Evolutionary conservation across 2,113 vertebrate species (phyloP).

Genomic region (Phaethon lepturus): DNA sequence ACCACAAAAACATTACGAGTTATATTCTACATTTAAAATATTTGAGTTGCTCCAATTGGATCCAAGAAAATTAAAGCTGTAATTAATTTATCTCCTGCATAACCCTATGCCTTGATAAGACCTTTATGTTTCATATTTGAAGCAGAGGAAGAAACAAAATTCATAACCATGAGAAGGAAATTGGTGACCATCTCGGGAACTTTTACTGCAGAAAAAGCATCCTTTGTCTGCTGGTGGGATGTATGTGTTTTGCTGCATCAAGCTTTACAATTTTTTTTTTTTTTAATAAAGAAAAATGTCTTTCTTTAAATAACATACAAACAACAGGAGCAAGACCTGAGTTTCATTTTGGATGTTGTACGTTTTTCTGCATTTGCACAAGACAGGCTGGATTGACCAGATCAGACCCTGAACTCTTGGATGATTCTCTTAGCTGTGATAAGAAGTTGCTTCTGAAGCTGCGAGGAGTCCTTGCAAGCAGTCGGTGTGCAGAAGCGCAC

Average conservation of each 20-base stretch:
- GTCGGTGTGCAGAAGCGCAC: background rate
- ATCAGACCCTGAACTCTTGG: too few relatives aligned
- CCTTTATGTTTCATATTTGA: background rate
- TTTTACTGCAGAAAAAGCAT: background rate
- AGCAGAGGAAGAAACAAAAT: background rate
- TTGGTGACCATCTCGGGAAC: background rate
- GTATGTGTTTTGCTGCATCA: background rate
- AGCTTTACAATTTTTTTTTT: background rate
- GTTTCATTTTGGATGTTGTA: background rate
- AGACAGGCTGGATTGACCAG: background rate
- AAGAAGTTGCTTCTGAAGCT: background rate
- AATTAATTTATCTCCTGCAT: background rate
- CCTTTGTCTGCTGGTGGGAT: background rate
- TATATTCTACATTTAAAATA: background rate
- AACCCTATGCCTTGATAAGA: background rate
- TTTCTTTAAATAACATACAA: background rate
- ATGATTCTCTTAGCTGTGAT: background rate
- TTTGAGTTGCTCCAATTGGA: background rate
- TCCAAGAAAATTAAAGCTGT: background rate
- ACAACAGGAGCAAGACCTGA: background rate
- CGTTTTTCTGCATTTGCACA: background rate
- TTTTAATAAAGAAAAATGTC: background rate
- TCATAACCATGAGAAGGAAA: background rate
- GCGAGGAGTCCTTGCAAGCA: background rate
- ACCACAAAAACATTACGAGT: background rate